Evolutionary conservation across 1,140 invertebrate genomes (phyloP).

Genomic region (Tribolium castaneum): DNA sequence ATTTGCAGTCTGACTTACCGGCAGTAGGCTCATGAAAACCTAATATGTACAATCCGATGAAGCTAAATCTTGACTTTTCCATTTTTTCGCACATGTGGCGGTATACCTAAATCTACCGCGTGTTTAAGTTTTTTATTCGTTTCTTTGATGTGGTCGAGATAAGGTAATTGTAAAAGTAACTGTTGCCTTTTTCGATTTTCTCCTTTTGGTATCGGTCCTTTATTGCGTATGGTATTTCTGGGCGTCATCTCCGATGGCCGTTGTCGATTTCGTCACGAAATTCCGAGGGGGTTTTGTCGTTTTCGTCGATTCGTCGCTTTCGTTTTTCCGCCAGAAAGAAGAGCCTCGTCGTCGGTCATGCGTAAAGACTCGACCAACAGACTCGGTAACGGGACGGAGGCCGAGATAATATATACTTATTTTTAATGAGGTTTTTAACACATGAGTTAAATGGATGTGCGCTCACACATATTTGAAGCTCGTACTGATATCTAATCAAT

Average conservation of each 20-base stretch:
- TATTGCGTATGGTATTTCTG: not conserved
- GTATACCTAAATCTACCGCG: too few species aligned
- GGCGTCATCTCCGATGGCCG: constrained; percentile 5
- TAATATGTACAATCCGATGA: constrained; percentile 8
- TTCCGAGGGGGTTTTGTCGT: not conserved
- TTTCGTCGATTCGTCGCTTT: constrained; percentile 16
- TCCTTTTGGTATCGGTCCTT: not conserved
- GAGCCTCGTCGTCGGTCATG: constrained; percentile 31
- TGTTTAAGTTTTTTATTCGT: too few species aligned
- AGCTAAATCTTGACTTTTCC: not conserved
- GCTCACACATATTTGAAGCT: constrained; percentile 57
- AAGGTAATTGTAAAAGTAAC: too few species aligned
- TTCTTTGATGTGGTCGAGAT: too few species aligned
- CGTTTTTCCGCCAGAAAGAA: constrained; percentile 31
- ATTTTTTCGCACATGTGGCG: too few species aligned
- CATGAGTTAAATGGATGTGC: constrained; percentile 51
- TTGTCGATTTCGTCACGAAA: not conserved
- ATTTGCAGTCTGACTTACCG: not conserved
- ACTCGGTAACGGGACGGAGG: constrained; percentile 18
- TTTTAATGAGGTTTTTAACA: constrained; percentile 57
- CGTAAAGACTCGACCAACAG: constrained; percentile 23
- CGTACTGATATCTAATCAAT: constrained; percentile 59
- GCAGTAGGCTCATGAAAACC: not conserved
- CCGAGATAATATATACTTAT: constrained; percentile 38
- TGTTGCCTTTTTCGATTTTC: not conserved